Evolutionary conservation across 2,113 vertebrate genomes (phyloP).

Genomic region (Pterocles orientalis): DNA sequence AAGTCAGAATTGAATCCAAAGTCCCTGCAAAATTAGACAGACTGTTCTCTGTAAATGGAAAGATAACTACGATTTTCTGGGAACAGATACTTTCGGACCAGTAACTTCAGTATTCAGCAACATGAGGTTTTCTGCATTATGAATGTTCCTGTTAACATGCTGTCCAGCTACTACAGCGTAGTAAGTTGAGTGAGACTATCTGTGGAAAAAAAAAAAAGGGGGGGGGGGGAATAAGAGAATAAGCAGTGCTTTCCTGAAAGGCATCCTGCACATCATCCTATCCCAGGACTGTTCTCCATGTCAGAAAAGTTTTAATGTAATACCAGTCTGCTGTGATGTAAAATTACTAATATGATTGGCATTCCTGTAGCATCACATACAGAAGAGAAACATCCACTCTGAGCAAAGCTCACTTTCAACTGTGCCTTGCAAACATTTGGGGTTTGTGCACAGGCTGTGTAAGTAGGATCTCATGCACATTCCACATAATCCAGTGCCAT

Average conservation of each 20-base stretch:
- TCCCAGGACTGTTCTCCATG: background rate
- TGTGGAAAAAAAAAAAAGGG: background rate
- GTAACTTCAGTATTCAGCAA: background rate
- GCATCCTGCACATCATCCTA: background rate
- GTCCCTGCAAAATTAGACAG: slow-evolving; percentile 26
- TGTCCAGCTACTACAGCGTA: background rate
- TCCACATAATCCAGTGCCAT: slow-evolving; percentile 51
- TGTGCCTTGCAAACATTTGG: slow-evolving; percentile 19
- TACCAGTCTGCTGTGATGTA: slow-evolving; percentile 20
- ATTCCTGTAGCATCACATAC: slow-evolving; percentile 42
- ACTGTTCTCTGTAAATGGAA: slow-evolving; percentile 1
- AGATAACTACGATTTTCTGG: slow-evolving; percentile 19
- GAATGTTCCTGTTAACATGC: background rate
- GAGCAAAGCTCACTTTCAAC: slow-evolving; percentile 30
- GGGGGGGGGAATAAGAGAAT: background rate
- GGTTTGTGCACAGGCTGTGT: slow-evolving; percentile 23
- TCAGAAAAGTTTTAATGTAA: slow-evolving; percentile 22
- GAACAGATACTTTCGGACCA: background rate
- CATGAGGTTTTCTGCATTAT: background rate
- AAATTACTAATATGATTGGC: slow-evolving; percentile 47
- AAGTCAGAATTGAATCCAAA: background rate
- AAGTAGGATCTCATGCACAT: slow-evolving; percentile 59
- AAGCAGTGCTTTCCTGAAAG: slow-evolving; percentile 14
- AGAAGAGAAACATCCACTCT: slow-evolving; percentile 28
- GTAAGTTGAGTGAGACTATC: background rate